Conservation (phyloP, 35 echinoderm and acorn worm genomes). For the Apostichopus japonicus region DNA sequence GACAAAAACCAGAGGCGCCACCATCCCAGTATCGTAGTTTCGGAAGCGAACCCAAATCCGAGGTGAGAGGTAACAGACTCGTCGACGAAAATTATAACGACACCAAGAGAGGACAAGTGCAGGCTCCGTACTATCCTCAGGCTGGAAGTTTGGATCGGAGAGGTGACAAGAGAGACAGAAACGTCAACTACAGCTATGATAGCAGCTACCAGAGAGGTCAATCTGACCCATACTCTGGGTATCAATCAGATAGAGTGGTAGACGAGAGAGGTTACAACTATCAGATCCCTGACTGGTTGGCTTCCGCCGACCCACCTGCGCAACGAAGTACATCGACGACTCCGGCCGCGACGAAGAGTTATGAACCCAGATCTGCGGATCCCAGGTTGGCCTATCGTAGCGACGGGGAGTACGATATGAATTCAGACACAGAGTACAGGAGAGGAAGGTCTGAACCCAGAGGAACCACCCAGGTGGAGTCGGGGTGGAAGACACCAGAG, state of each 20-base stretch:
- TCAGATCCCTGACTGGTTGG: slow-evolving; percentile 34
- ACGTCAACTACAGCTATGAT: not conserved
- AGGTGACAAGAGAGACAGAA: not conserved
- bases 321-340: not conserved
- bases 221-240: slow-evolving; percentile 1
- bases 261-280: slow-evolving; percentile 27
- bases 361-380: not conserved
- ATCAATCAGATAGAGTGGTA: slow-evolving; percentile 28
- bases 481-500: not conserved
- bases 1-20: not conserved
- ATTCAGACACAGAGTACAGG: slow-evolving; percentile 45
- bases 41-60: slow-evolving; percentile 30
- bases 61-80: slow-evolving; percentile 18
- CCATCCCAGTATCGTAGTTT: slow-evolving; percentile 36
- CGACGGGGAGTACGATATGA: slow-evolving; percentile 44
- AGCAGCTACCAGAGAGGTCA: not conserved
- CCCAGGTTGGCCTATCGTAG: slow-evolving; percentile 23
- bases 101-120: not conserved
- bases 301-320: not conserved
- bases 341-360: not conserved
- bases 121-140: slow-evolving; percentile 27
- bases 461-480: not conserved
- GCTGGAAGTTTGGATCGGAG: slow-evolving; percentile 41
- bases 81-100: slow-evolving; percentile 27
- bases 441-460: not conserved